Base-by-base conservation (phyloP, 2,888 invertebrate genomes). In the Germaria angustata region DNA sequence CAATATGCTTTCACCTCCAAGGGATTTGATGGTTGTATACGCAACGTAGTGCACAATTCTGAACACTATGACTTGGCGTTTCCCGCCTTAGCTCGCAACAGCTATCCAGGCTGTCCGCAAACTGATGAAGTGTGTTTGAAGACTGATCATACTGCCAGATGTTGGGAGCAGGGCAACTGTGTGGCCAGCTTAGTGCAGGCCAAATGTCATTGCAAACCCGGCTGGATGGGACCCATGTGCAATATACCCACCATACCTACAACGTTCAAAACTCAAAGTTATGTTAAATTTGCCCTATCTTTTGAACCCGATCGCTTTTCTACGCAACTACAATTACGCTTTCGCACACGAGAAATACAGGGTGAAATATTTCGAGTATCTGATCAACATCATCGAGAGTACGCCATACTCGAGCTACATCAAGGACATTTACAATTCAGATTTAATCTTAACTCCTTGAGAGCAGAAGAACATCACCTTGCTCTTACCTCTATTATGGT, bases 331-430 rank as follows among this genome's bases (percentile, higher is more conserved):
- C 98, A 99, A 91, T 92, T 99, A 79, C 93, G 97, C 86, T 98
- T 99, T 92, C 94, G 99, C 84, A 98, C 99, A 0, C 93, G 98
- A 28, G 97, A 98, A 90, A 95, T 95, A 79, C 95, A 95, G 86
- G 98, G 98, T 0, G 97, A 98, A 91, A 93, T 99, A 44, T 97
- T 98, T 91, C 93, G 97, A 82, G 97, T 97, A n/a, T 96, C 97
- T 86, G 97, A 98, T 91, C 97, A 97, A 89, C 97, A 97, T 88
- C 97, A 97, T 88, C 93, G 98, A 53, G 97, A 98, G 90, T 98
- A 97, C 90, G 97, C 97, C 53, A 97, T 98, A 86, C 92, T 99
- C 46, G 93, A 96, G 80, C 80, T 89, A 93, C 95, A 97, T 39
- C 96, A 96, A 90, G 96, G 96, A 88, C 95, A 96, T 77, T 92